phyloP scores from a whole-genome alignment of 2,888 invertebrate genomes.

The Julus scanicus region DNA sequence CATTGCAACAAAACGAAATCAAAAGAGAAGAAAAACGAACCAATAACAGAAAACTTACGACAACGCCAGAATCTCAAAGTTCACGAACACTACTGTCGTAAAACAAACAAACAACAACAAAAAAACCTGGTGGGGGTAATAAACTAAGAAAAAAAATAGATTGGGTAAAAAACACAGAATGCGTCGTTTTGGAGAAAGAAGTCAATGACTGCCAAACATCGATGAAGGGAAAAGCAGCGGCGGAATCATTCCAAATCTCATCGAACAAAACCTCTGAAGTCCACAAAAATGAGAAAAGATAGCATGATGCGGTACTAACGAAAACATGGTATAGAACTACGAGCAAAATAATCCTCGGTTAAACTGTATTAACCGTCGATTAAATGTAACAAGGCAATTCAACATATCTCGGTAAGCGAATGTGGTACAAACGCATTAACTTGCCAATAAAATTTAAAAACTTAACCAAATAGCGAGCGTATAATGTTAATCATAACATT shows the following conservation, averaged over 20 bases:
- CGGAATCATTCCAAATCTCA: neutral
- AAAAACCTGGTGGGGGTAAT: slow-evolving; percentile 4
- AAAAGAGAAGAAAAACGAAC: neutral
- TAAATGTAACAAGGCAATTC: neutral
- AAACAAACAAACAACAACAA: neutral
- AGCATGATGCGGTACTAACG: neutral
- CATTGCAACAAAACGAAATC: neutral
- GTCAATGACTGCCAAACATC: slow-evolving; percentile 14
- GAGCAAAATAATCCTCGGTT: neutral
- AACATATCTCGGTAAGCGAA: too few species aligned
- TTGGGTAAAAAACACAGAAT: neutral
- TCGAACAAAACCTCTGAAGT: neutral
- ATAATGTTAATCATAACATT: too few species aligned
- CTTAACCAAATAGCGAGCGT: too few species aligned
- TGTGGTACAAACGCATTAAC: too few species aligned
- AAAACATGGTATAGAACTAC: neutral
- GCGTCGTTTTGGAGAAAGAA: neutral
- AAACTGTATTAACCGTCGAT: neutral
- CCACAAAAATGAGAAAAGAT: neutral
- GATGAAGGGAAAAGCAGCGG: neutral
- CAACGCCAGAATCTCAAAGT: slow-evolving; percentile 32
- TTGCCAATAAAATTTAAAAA: too few species aligned
- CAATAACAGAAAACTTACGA: slow-evolving; percentile 11
- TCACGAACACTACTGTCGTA: slow-evolving; percentile 35
- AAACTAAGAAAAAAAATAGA: slow-evolving; percentile 24